phyloP scores from a whole-genome alignment of 2,113 vertebrate species.

The Collichthys lucidus region DNA sequence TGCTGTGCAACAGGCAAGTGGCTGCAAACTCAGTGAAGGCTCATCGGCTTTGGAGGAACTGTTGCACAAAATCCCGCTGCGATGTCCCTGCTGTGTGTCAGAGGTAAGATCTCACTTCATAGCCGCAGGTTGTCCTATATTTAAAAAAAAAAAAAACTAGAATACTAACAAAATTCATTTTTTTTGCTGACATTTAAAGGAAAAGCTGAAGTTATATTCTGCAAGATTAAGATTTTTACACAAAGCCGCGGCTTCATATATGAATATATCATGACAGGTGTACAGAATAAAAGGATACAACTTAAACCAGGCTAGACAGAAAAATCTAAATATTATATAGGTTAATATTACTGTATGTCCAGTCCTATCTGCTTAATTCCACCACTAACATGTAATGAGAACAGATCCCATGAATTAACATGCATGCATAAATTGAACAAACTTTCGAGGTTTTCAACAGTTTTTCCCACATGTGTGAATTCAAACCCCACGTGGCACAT shows the following conservation, averaged over 20 bases:
- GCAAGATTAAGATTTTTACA: neutral
- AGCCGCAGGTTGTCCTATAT: neutral
- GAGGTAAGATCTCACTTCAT: constrained; percentile 66
- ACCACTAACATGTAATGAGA: neutral
- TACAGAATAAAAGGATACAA: neutral
- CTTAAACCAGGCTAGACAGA: neutral
- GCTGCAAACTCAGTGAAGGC: constrained; percentile 53
- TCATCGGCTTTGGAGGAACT: constrained; percentile 51
- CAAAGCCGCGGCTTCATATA: neutral
- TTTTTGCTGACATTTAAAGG: neutral
- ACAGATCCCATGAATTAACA: neutral
- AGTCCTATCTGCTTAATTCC: neutral
- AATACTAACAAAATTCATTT: neutral
- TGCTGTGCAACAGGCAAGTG: constrained; percentile 65
- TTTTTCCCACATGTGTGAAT: neutral
- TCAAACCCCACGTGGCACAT: neutral
- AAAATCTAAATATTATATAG: neutral
- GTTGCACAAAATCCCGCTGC: constrained; percentile 57
- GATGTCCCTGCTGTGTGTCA: constrained; percentile 80
- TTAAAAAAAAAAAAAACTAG: neutral
- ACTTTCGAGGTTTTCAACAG: neutral
- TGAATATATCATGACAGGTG: neutral
- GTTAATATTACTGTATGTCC: neutral
- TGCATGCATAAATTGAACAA: neutral
- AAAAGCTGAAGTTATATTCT: neutral